These are phyloP conservation scores for Cactoblastis cactorum DNA, from an alignment of 2,888 invertebrate species.

Conservation along the genomic window DNA sequence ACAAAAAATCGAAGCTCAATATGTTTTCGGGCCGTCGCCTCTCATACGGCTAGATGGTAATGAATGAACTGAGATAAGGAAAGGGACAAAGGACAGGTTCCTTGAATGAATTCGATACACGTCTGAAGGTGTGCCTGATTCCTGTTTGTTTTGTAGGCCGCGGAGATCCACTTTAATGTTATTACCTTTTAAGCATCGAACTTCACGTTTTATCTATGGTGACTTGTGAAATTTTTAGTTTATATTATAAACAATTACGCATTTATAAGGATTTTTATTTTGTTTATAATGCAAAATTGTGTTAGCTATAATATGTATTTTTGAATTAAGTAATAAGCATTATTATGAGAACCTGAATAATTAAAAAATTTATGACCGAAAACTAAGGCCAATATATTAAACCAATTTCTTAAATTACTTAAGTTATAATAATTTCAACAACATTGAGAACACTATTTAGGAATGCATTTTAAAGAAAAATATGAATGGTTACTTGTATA, in stretches of 20 bases:
- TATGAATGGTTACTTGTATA: too few relatives aligned
- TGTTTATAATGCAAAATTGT: too few relatives aligned
- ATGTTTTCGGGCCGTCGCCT: constrained; percentile 74
- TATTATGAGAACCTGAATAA: too few relatives aligned
- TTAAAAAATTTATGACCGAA: too few relatives aligned
- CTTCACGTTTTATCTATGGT: neutral
- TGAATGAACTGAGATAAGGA: constrained; percentile 76
- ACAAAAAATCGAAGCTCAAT: constrained; percentile 77
- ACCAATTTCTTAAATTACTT: too few relatives aligned
- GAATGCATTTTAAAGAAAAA: too few relatives aligned
- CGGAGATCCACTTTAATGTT: constrained; percentile 34
- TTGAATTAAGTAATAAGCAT: too few relatives aligned
- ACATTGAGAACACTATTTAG: too few relatives aligned
- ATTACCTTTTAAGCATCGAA: constrained; percentile 25
- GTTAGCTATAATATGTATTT: too few relatives aligned
- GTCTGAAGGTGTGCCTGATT: constrained; percentile 35
- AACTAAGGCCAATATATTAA: too few relatives aligned
- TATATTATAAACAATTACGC: neutral
- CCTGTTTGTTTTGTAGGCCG: constrained; percentile 41
- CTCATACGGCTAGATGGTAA: constrained; percentile 76
- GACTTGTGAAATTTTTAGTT: neutral
- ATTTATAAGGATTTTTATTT: neutral
- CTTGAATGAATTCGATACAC: constrained; percentile 59
- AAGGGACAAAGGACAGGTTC: constrained; percentile 60
- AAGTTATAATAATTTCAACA: too few relatives aligned